Evolutionary conservation across 2,888 invertebrate genomes (phyloP).

Genomic region (Cylloceria caligata): DNA sequence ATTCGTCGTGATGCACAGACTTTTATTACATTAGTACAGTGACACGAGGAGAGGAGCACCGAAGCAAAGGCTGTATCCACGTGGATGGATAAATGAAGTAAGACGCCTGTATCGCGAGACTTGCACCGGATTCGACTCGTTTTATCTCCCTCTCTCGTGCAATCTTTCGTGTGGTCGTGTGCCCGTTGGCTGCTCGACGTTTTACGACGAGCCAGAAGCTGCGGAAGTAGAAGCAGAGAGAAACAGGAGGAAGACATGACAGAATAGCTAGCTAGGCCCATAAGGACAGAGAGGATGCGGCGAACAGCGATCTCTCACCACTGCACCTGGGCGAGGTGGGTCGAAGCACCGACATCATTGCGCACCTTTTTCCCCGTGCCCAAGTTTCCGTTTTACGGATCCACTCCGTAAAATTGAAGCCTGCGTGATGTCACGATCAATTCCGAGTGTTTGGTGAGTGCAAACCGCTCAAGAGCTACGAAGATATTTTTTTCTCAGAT

Average conservation of each 20-base stretch:
- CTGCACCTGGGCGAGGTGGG: background rate
- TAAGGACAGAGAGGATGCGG: background rate
- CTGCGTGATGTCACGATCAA: conserved; percentile 27
- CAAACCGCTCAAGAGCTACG: background rate
- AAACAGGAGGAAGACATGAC: background rate
- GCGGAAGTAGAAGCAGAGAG: conserved; percentile 16
- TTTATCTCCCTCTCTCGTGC: conserved; percentile 14
- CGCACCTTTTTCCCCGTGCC: background rate
- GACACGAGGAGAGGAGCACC: background rate
- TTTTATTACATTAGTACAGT: conserved; percentile 50
- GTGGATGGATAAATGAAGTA: conserved; percentile 40
- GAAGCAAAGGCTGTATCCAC: conserved; percentile 10
- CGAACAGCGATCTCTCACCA: conserved; percentile 8
- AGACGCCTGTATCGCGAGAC: conserved; percentile 52
- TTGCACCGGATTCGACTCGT: conserved; percentile 16
- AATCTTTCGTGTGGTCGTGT: conserved; percentile 5
- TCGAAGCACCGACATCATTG: background rate
- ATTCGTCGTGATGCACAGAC: conserved; percentile 59
- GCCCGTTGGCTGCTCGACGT: conserved; percentile 8
- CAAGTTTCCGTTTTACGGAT: conserved; percentile 18
- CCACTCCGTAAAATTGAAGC: conserved; percentile 44
- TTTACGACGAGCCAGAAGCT: conserved; percentile 51
- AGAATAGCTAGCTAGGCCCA: background rate
- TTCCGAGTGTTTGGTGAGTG: background rate
- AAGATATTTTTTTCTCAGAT: background rate